A percentile compares a stretch with the other conserved stretches of the same genome.
Conservation (phyloP, 1,140 invertebrate genomes). For the Tetraneura akinire region DNA sequence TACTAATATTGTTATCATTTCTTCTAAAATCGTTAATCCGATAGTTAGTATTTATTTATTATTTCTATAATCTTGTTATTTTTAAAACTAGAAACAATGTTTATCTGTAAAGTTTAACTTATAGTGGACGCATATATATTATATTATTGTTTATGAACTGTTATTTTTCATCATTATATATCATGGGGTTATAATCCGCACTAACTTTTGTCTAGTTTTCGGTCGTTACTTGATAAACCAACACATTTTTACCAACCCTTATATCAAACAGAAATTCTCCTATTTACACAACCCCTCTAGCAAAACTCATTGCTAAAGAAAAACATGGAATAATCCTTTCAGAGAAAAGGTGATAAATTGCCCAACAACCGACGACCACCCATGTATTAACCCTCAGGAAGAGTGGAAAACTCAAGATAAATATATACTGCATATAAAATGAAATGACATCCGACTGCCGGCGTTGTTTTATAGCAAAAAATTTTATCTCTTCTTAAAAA, state of each 20-base stretch:
- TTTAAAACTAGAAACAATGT: too few relatives aligned
- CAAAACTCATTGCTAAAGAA: not conserved
- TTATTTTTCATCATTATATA: not conserved
- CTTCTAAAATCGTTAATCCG: too few relatives aligned
- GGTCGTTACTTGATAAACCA: not conserved
- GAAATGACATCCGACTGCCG: constrained; percentile 1
- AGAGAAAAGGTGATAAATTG: constrained; percentile 10
- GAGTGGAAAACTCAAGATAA: constrained; percentile 22
- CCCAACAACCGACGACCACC: not conserved
- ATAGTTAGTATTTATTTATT: too few relatives aligned
- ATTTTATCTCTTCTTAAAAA: too few relatives aligned
- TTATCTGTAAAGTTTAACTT: not conserved
- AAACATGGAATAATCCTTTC: constrained; percentile 18
- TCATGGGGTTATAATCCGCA: not conserved
- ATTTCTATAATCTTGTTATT: too few relatives aligned
- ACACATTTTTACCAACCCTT: not conserved
- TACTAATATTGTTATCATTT: too few relatives aligned
- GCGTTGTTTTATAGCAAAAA: constrained; percentile 8
- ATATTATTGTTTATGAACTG: not conserved
- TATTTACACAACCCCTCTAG: not conserved
- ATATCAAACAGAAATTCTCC: not conserved
- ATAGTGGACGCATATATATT: not conserved
- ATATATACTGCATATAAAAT: not conserved
- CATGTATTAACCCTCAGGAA: not conserved
- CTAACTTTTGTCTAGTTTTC: not conserved